Evolutionary conservation across 2,797 vertebrate genomes (phyloP).

Genomic region (Lycodopsis pacificus): DNA sequence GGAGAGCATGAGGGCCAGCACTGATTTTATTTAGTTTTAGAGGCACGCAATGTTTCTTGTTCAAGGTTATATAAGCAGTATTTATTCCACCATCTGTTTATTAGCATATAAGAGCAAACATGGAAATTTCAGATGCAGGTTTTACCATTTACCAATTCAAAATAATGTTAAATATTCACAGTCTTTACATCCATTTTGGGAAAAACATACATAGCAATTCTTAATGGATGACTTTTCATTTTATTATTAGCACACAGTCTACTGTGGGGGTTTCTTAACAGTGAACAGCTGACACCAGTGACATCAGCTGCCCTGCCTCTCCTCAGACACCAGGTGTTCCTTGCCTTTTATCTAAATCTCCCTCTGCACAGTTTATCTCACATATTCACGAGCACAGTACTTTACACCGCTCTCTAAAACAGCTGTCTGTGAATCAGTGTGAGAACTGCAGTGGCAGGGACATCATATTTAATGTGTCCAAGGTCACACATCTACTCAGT

Average conservation of each 20-base stretch:
- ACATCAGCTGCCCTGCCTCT: constrained; percentile 20
- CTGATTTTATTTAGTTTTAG: constrained; percentile 34
- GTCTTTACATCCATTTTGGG: not conserved
- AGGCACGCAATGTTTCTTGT: constrained; percentile 33
- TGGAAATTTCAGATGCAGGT: constrained; percentile 3
- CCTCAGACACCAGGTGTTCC: constrained; percentile 44
- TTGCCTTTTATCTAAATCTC: constrained; percentile 43
- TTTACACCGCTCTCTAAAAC: constrained; percentile 31
- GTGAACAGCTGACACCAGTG: constrained; percentile 32
- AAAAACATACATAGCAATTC: not conserved
- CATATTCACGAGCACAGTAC: constrained; percentile 27
- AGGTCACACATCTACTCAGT: constrained; percentile 63
- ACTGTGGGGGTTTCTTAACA: constrained; percentile 11
- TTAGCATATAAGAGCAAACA: constrained; percentile 30
- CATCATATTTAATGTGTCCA: constrained; percentile 48
- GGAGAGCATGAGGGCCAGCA: not conserved
- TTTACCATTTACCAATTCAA: constrained; percentile 24
- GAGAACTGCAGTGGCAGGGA: constrained; percentile 34
- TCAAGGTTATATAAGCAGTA: constrained; percentile 39
- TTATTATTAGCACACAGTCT: not conserved
- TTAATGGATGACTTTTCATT: not conserved
- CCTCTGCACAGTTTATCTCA: constrained; percentile 39
- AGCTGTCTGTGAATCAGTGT: constrained; percentile 21
- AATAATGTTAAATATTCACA: not conserved
- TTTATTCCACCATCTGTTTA: constrained; percentile 34